Evolutionary conservation across 2,888 invertebrate genomes (phyloP).

Genomic region (Cephus pulcher): DNA sequence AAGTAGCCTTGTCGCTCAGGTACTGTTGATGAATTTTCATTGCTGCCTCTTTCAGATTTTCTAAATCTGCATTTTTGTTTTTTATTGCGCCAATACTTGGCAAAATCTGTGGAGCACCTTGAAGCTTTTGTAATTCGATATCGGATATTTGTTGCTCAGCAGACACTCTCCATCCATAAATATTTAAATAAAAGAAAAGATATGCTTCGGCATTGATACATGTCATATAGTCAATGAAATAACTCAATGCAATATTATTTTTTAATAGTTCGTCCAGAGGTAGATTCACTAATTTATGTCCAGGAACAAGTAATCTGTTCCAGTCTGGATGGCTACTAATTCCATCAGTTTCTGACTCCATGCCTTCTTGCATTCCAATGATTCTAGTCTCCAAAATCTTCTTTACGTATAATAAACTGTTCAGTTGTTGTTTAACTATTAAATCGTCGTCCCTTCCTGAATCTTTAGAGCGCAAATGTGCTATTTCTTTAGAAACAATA

Average conservation of each 20-base stretch:
- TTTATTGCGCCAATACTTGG: conserved; percentile 30
- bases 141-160: conserved; percentile 78
- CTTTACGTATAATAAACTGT: conserved; percentile 83
- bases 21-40: conserved; percentile 82
- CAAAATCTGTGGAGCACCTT: conserved; percentile 48
- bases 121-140: conserved; percentile 68
- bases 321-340: conserved; percentile 61
- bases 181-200: conserved; percentile 82
- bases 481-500: conserved; percentile 84
- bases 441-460: conserved; percentile 87
- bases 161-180: conserved; percentile 75
- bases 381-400: conserved; percentile 79
- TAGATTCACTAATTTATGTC: conserved; percentile 71
- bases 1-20: conserved; percentile 77
- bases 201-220: conserved; percentile 77
- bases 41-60: conserved; percentile 75
- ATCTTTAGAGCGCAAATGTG: conserved; percentile 84
- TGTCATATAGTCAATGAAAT: conserved; percentile 82
- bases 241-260: conserved; percentile 81
- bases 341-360: conserved; percentile 67
- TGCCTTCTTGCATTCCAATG: conserved; percentile 67
- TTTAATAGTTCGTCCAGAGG: conserved; percentile 80
- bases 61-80: conserved; percentile 57
- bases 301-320: conserved; percentile 64
- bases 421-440: conserved; percentile 86